These are phyloP conservation scores for Paracyclopina nana DNA, from an alignment of 1,140 invertebrate species.

Conservation along the genomic window DNA sequence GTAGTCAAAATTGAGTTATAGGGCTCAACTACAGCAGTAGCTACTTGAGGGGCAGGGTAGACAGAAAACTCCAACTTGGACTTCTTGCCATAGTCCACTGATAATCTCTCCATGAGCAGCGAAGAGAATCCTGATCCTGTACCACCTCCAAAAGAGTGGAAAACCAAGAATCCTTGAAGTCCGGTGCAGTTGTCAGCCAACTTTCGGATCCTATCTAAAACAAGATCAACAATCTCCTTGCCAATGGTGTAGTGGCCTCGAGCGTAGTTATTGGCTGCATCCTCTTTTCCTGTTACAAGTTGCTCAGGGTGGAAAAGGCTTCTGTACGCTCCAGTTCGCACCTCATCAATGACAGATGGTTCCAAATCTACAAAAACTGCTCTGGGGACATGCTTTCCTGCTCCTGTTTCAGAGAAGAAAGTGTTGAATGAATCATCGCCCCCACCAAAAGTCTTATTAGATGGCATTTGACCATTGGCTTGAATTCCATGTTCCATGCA, in stretches of 20 bases:
- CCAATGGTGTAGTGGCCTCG: slow-evolving; percentile 37
- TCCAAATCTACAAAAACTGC: slow-evolving; percentile 67
- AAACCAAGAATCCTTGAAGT: slow-evolving; percentile 40
- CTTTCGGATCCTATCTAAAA: slow-evolving; percentile 31
- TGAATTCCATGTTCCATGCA: slow-evolving; percentile 45
- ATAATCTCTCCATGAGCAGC: slow-evolving; percentile 30
- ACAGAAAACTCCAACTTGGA: slow-evolving; percentile 36
- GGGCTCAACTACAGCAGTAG: slow-evolving; percentile 22
- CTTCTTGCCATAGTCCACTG: slow-evolving; percentile 34
- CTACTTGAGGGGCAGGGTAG: slow-evolving; percentile 42
- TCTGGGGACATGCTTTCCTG: slow-evolving; percentile 42
- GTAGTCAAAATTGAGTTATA: slow-evolving; percentile 22
- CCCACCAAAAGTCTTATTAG: slow-evolving; percentile 31
- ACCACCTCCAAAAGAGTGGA: slow-evolving; percentile 32
- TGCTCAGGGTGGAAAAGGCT: slow-evolving; percentile 35
- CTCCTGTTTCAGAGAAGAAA: slow-evolving; percentile 34
- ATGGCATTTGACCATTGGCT: slow-evolving; percentile 57
- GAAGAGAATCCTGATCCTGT: slow-evolving; percentile 33
- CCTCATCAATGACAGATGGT: slow-evolving; percentile 31
- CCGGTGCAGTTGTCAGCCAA: slow-evolving; percentile 55
- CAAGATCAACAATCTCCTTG: slow-evolving; percentile 31
- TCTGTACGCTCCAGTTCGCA: slow-evolving; percentile 30
- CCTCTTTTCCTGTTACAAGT: slow-evolving; percentile 37
- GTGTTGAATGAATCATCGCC: background rate
- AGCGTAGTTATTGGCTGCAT: slow-evolving; percentile 37